Conservation (phyloP, 2,113 vertebrate species). For the Aphyosemion australe region DNA sequence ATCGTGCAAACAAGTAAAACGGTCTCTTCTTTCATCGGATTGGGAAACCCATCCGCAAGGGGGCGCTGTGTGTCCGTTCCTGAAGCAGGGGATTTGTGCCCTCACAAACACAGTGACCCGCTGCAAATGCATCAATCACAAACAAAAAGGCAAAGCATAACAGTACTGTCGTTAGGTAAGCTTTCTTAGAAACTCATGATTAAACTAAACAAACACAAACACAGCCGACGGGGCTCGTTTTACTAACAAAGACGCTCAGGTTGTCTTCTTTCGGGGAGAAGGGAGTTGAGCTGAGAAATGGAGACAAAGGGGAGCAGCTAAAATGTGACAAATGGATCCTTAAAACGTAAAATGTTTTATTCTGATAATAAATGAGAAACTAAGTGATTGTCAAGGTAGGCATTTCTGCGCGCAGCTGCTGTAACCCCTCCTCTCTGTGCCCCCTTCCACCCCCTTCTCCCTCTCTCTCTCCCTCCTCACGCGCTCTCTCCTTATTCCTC, state of each 20-base stretch:
- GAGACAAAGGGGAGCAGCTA: constrained; percentile 3
- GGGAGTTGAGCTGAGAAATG: not conserved
- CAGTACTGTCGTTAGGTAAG: not conserved
- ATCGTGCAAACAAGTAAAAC: not conserved
- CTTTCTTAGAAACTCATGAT: not conserved
- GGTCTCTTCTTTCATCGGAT: not conserved
- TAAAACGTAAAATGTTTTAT: not conserved
- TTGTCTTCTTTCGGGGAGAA: not conserved
- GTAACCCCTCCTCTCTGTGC: constrained; percentile 70
- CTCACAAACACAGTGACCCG: constrained; percentile 4
- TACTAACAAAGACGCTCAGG: not conserved
- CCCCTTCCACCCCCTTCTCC: constrained; percentile 18
- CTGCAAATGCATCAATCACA: not conserved
- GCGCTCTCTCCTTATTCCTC: constrained; percentile 52
- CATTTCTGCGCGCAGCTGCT: constrained; percentile 61
- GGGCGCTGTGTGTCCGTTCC: constrained; percentile 76
- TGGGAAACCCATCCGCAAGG: constrained; percentile 61
- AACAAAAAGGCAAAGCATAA: not conserved
- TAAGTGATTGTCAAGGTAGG: constrained; percentile 53
- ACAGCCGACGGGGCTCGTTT: not conserved
- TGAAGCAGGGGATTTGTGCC: constrained; percentile 10
- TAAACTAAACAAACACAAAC: not conserved
- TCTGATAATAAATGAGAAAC: constrained; percentile 31
- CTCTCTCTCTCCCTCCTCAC: constrained; percentile 37
- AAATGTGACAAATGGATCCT: not conserved